phyloP scores from a whole-genome alignment of 2,113 vertebrate species.

The Nettapus auritus region DNA sequence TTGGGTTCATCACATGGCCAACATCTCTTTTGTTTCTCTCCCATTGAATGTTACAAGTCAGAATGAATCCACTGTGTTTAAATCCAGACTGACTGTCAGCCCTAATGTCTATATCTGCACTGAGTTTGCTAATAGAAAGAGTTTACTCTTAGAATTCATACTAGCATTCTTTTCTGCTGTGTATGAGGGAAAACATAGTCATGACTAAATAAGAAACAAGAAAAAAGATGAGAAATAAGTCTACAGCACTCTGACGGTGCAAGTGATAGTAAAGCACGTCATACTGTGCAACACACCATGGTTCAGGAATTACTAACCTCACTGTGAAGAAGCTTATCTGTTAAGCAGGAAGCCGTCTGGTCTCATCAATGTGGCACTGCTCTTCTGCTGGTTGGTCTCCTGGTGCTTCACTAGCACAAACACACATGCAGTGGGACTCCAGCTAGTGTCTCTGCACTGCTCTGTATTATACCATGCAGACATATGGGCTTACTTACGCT shows the following conservation, averaged over 20 bases:
- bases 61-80: background rate
- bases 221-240: background rate
- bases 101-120: background rate
- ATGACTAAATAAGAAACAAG: background rate
- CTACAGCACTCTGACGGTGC: background rate
- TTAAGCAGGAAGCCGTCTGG: background rate
- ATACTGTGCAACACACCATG: fast-evolving
- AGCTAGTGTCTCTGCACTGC: background rate
- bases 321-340: background rate
- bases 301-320: background rate
- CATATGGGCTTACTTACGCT: background rate
- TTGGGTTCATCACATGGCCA: background rate
- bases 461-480: background rate
- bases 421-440: background rate
- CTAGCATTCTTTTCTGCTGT: background rate
- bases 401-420: background rate
- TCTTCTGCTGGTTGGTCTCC: fast-evolving
- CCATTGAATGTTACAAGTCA: background rate
- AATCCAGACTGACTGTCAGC: background rate
- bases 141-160: background rate
- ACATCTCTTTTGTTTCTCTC: background rate
- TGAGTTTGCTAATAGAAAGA: background rate
- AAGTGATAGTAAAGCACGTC: background rate
- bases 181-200: background rate
- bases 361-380: background rate